Conservation (phyloP, 2,113 vertebrate genomes). For the Chelonoidis abingdonii region DNA sequence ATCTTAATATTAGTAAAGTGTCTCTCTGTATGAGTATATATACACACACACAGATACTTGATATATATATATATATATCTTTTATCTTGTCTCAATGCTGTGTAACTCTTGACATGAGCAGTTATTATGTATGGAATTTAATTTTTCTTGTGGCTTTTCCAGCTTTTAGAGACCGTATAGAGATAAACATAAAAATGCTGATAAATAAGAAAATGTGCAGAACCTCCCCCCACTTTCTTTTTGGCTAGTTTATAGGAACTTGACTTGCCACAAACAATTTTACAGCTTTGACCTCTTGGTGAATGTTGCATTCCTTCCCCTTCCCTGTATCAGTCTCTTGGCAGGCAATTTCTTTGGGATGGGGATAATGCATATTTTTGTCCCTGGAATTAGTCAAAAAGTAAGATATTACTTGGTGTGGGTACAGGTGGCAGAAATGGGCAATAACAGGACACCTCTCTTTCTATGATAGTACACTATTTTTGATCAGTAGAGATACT, state of each 20-base stretch:
- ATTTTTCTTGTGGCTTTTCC: conserved; percentile 9
- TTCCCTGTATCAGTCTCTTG: neutral
- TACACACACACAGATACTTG: too few relatives aligned
- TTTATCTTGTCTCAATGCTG: neutral
- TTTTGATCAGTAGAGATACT: neutral
- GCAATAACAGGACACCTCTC: neutral
- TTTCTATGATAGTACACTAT: neutral
- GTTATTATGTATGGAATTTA: neutral
- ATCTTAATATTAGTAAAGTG: neutral
- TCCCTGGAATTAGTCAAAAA: neutral
- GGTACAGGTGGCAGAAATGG: neutral
- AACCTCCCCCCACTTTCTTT: neutral
- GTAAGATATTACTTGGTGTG: neutral
- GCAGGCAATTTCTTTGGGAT: neutral
- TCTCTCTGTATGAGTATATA: neutral
- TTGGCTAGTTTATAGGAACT: too few relatives aligned
- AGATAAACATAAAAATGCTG: neutral
- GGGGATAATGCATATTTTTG: neutral
- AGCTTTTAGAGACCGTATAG: neutral
- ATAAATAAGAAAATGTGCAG: neutral
- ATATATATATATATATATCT: neutral
- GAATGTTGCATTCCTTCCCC: neutral
- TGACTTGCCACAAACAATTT: neutral
- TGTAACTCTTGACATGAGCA: neutral
- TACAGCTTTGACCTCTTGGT: neutral